Evolutionary conservation across 2,888 invertebrate genomes (phyloP).

Genomic region (Hypercompe scribonia): DNA sequence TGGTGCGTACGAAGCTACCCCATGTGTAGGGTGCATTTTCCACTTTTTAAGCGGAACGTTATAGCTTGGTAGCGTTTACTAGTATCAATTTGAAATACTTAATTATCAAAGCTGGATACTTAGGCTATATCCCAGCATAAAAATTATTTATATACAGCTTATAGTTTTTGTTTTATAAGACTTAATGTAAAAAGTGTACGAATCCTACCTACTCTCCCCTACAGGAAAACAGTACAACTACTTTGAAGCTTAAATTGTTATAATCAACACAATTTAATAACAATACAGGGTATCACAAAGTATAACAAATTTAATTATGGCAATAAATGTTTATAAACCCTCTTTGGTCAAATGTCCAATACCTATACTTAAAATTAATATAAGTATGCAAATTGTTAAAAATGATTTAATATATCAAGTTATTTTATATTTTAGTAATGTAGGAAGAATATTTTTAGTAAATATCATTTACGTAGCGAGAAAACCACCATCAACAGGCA

Average conservation of each 20-base stretch:
- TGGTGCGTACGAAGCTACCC: too few relatives aligned
- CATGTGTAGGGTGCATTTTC: too few relatives aligned
- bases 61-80: too few relatives aligned
- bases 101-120: too few relatives aligned
- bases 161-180: too few relatives aligned
- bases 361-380: slow-evolving; percentile 36
- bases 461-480: slow-evolving; percentile 77
- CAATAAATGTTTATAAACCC: slow-evolving; percentile 41
- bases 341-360: slow-evolving; percentile 52
- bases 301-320: slow-evolving; percentile 39
- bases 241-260: slow-evolving; percentile 20
- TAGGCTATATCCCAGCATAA: too few relatives aligned
- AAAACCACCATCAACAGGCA: slow-evolving; percentile 95
- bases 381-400: slow-evolving; percentile 40
- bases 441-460: slow-evolving; percentile 8
- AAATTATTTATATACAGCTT: too few relatives aligned
- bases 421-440: slow-evolving; percentile 16
- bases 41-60: too few relatives aligned
- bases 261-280: slow-evolving; percentile 36
- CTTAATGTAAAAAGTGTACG: too few relatives aligned
- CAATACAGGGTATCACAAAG: slow-evolving; percentile 34
- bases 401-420: slow-evolving; percentile 35
- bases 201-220: too few relatives aligned
- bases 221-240: slow-evolving; percentile 5
- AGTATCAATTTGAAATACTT: too few relatives aligned